Conservation (phyloP, 2,797 vertebrate species). For the Gobio occitaniae region DNA sequence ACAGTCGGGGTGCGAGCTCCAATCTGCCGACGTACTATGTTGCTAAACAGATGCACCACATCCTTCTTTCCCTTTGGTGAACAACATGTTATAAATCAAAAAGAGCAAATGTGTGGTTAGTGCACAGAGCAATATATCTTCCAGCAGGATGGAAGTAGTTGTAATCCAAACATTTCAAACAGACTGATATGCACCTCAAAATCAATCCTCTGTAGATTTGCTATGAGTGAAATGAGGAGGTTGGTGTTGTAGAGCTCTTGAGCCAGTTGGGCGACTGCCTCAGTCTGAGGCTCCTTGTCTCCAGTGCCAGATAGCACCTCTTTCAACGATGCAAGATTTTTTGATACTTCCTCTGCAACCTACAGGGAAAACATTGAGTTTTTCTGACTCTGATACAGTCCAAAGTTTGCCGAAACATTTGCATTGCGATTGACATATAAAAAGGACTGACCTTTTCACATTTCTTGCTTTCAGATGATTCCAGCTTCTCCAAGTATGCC, state of each 20-base stretch:
- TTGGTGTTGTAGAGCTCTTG: slow-evolving; percentile 96
- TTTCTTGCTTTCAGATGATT: slow-evolving; percentile 81
- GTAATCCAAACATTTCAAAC: slow-evolving; percentile 54
- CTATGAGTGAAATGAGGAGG: slow-evolving; percentile 90
- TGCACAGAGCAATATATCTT: neutral
- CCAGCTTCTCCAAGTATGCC: slow-evolving; percentile 81
- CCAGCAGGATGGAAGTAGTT: neutral
- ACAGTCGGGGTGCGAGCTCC: slow-evolving; percentile 83
- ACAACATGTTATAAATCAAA: slow-evolving; percentile 10
- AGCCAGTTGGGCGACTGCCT: slow-evolving; percentile 92
- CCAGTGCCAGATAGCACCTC: slow-evolving; percentile 93
- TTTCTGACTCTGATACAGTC: neutral
- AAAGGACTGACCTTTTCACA: slow-evolving; percentile 77
- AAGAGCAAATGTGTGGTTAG: slow-evolving; percentile 20
- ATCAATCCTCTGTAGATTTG: slow-evolving; percentile 94
- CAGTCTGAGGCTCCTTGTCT: slow-evolving; percentile 96
- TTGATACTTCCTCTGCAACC: slow-evolving; percentile 96
- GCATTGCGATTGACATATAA: neutral
- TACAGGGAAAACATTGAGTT: slow-evolving; percentile 61
- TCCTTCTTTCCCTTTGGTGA: slow-evolving; percentile 82
- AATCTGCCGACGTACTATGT: slow-evolving; percentile 85
- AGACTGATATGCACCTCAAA: slow-evolving; percentile 85
- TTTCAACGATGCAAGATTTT: slow-evolving; percentile 92
- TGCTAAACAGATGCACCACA: slow-evolving; percentile 87
- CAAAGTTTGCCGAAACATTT: neutral